Evolutionary conservation across 2,888 invertebrate genomes (phyloP), one percentile per base, ranked within the genome.

Genomic region (Hypena proboscidalis): DNA sequence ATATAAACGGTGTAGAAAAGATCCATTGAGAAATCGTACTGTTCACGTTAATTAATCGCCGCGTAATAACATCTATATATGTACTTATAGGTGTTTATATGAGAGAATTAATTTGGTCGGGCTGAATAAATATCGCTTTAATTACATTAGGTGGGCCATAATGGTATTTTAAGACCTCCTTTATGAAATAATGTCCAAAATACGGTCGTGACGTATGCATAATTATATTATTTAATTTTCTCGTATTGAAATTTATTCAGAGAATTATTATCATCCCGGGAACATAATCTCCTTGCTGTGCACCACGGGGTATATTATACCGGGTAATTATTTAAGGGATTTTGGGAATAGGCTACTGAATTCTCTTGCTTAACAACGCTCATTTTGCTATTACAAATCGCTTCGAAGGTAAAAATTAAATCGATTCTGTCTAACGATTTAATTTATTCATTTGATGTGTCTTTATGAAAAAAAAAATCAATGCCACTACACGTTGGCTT

Each of bases 81-180:
- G 33, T 37, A 40, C 49, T 42, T 46, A 50, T 38, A n/a, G 19
- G 27, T 27, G 29, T 49, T 57, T 58, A 58, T 58, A 40, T 44
- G 32, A 25, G 19, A 1, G 25, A 48, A 52, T 45, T 55, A 44
- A 58, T 58, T 52, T 42, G 42, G 56, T 43, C 40, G 14, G 23
- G 30, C 38, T 56, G 48, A 48, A 48, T 52, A 43, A 45, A 56
- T 58, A 57, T 23, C 31, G 30, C 13, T 58, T 52, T 59, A 53
- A 56, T 53, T 58, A 52, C 56, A 49, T 56, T 48, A 58, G 40
- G 37, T 34, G 52, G 31, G 11, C 30, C 36, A 52, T 58, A 43
- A 58, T 43, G 25, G 38, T 58, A 55, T 30, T 55, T 52, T 45
- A 43, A 39, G 45, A 37, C 30, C 30, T 29, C 30, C 23, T 42